Base-by-base conservation (phyloP, 2,888 invertebrate genomes). In the Calameuta idolon region DNA sequence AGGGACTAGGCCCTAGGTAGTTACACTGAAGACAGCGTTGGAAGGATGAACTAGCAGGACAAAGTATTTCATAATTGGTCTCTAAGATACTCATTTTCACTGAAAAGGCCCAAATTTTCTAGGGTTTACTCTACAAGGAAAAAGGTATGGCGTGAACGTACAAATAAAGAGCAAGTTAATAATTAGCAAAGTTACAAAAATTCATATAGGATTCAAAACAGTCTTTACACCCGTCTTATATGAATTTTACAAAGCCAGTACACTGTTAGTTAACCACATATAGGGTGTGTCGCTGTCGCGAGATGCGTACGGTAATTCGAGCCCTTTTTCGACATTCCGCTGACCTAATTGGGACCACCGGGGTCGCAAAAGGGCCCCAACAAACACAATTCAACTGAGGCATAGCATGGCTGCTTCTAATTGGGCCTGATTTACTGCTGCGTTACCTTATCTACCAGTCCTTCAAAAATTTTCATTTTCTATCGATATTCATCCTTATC, bases 271-370 rank as follows among this genome's bases (percentile, higher is more conserved):
- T 74, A 73, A 68, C 68, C 30, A 35, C 77, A 69, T 74, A 69
- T 37, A 74, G 74, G 69, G 69, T 55, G 55, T 55, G 55, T 55
- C 55, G 55, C 55, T 55, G 23, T 55, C 55, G 55, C 55, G 55
- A 55, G 55, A 55, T 55, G 55, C 55, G 9, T 75, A 73, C 78
- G 83, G 85, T 87, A 87, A 87, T 83, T 82, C 82, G 88, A 88
- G 87, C 83, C 85, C 86, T 86, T 86, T 86, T 86, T 86, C 84
- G 85, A 82, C 84, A 82, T 87, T 80, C 83, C 81, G 80, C 84
- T 87, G 86, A 88, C 88, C 87, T 88, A 88, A 88, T 88, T 88
- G 88, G 88, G 88, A 88, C 88, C 88, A 88, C 88, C 88, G 78
- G 85, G 86, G 79, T 88, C 78, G 87, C 77, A n/a, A 74, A 74